A percentile compares a stretch with the other conserved stretches of the same genome.
Evolutionary conservation across 2,797 vertebrate genomes (phyloP).

Genomic region (Smutsia temminckii): DNA sequence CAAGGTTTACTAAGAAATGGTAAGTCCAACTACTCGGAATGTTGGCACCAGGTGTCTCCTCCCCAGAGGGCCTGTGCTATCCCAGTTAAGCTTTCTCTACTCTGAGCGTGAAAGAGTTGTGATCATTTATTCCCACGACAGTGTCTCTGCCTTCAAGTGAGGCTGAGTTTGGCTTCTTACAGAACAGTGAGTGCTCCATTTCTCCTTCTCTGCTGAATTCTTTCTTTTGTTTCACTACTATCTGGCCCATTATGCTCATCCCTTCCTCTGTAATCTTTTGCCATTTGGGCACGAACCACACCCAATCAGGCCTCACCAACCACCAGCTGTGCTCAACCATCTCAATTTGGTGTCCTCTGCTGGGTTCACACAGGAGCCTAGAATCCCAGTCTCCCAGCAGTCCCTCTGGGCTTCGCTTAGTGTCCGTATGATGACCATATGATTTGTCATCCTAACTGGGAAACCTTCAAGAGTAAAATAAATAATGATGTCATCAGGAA

Average conservation of each 20-base stretch:
- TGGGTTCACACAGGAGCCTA: background rate
- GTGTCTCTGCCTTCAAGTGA: background rate
- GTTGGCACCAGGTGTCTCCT: background rate
- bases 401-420: background rate
- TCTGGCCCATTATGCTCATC: rapidly evolving
- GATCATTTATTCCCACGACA: background rate
- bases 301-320: no score
- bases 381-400: background rate
- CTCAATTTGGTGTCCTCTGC: background rate
- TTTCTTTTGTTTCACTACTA: background rate
- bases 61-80: rapidly evolving
- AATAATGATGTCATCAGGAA: background rate
- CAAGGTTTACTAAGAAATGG: background rate
- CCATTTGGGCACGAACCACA: rapidly evolving
- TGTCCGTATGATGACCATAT: background rate
- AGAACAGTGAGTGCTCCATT: background rate
- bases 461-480: background rate
- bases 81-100: background rate
- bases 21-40: background rate
- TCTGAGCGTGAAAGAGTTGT: background rate
- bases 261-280: background rate
- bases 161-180: background rate
- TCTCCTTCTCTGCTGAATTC: background rate
- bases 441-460: background rate
- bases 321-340: rapidly evolving